These are phyloP conservation scores for Oxygymnocypris stewartii DNA, from an alignment of 2,113 vertebrate species.

Conservation along the genomic window DNA sequence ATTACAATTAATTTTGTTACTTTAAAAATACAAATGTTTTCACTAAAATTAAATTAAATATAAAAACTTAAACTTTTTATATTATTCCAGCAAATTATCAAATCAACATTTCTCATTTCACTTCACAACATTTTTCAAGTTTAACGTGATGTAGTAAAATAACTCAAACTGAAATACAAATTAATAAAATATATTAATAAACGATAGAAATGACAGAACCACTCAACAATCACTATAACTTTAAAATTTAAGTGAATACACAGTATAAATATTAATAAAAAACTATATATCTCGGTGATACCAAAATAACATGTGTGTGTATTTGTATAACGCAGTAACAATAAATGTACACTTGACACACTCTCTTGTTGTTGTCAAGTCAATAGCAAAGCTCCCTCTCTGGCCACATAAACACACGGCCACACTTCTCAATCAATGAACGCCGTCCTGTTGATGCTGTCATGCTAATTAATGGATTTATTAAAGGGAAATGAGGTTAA, in stretches of 20 bases:
- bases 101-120: too few relatives aligned
- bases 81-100: too few relatives aligned
- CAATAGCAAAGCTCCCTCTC: neutral
- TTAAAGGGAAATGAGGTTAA: constrained; percentile 40
- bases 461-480: constrained; percentile 39
- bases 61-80: too few relatives aligned
- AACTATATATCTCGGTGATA: neutral
- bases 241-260: neutral
- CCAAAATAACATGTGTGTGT: too few relatives aligned
- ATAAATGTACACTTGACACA: neutral
- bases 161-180: neutral
- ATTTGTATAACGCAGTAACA: neutral
- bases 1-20: too few relatives aligned
- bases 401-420: too few relatives aligned
- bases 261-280: too few relatives aligned
- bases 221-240: neutral
- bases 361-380: neutral
- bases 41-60: too few relatives aligned
- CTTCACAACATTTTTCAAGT: too few relatives aligned
- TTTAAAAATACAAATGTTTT: too few relatives aligned
- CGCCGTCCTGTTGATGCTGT: constrained; percentile 5
- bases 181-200: neutral
- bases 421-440: constrained; percentile 20
- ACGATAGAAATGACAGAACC: neutral
- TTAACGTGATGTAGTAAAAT: neutral